phyloP scores from a whole-genome alignment of 2,113 vertebrate species.

The Lanius collurio region DNA sequence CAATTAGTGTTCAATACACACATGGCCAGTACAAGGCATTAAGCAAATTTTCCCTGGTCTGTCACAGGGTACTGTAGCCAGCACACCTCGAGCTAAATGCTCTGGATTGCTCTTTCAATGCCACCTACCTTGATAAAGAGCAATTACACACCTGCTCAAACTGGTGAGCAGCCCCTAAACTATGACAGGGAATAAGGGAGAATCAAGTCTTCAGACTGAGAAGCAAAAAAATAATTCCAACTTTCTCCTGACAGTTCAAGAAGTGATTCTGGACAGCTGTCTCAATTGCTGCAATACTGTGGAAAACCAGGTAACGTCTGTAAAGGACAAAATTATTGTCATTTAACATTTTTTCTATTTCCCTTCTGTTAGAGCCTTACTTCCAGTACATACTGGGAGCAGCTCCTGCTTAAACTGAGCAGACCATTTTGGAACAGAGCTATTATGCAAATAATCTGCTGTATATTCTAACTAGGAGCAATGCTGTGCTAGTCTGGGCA shows the following conservation, averaged over 20 bases:
- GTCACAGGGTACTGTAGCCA: not conserved
- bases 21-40: not conserved
- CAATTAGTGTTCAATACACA: not conserved
- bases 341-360: conserved; percentile 34
- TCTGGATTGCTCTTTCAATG: not conserved
- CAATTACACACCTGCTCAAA: not conserved
- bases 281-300: not conserved
- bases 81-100: not conserved
- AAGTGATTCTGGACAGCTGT: conserved; percentile 24
- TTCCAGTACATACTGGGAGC: not conserved
- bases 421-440: conserved; percentile 27
- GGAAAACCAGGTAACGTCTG: conserved; percentile 7
- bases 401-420: conserved; percentile 6
- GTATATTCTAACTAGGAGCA: conserved; percentile 20
- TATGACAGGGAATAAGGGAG: not conserved
- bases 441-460: conserved; percentile 35
- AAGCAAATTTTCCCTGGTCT: not conserved
- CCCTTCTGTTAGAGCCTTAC: conserved; percentile 5
- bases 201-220: not conserved
- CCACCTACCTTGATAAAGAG: not conserved
- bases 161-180: not conserved
- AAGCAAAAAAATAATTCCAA: not conserved
- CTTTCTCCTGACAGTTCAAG: conserved; percentile 9
- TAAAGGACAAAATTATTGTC: not conserved
- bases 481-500: conserved; percentile 20